phyloP scores from a whole-genome alignment of 2,797 vertebrate species.

The Balearica regulorum region DNA sequence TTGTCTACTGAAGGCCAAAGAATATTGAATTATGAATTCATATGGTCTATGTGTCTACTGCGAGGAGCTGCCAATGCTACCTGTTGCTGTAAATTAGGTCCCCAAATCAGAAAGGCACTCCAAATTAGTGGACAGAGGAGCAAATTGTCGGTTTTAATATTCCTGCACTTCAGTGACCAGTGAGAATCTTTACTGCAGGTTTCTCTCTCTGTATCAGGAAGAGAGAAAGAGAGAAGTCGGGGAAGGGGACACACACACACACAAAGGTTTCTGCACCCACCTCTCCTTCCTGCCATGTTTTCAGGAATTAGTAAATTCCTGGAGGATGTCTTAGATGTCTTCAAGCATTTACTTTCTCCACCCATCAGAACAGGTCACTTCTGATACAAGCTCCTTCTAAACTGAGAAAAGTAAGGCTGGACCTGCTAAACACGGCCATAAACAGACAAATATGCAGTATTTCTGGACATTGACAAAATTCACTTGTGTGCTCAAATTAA shows the following conservation, averaged over 20 bases:
- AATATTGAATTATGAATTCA: background rate
- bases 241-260: too few species aligned
- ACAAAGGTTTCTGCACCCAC: background rate
- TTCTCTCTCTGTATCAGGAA: background rate
- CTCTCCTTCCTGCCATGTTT: background rate
- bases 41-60: background rate
- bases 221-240: background rate
- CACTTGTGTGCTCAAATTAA: background rate
- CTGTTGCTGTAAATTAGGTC: background rate
- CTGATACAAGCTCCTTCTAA: background rate
- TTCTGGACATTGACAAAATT: conserved; percentile 1
- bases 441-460: background rate
- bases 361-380: background rate
- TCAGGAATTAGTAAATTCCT: background rate
- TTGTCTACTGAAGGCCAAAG: background rate
- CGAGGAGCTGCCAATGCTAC: background rate
- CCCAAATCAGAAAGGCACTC: background rate
- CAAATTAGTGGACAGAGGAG: background rate
- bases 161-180: background rate
- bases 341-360: background rate
- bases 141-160: background rate
- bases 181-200: background rate
- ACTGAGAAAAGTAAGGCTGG: background rate
- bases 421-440: background rate
- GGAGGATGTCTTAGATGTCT: background rate